A percentile compares a stretch with the other conserved stretches of the same genome.
These are phyloP conservation scores for Drosophila parvula DNA, from an alignment of 1,140 invertebrate species.

Conservation along the genomic window DNA sequence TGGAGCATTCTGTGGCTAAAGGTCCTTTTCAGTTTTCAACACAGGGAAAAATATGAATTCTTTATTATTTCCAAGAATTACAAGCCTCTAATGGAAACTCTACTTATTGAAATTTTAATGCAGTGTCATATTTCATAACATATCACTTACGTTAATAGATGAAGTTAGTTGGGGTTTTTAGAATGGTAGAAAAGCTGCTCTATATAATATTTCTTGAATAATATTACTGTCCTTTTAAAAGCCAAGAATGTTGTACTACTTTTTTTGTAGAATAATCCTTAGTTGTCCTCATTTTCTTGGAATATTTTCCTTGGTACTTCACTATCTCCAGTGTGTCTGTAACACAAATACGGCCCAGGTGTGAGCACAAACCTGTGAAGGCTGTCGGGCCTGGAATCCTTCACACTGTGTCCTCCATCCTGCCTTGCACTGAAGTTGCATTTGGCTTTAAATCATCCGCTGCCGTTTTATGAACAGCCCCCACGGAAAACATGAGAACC, in stretches of 20 bases:
- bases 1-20: neutral
- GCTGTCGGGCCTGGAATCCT: conserved; percentile 19
- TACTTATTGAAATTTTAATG: no score
- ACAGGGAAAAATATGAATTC: neutral
- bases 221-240: neutral
- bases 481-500: conserved; percentile 13
- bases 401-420: conserved; percentile 9
- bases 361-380: conserved; percentile 10
- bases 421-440: conserved; percentile 5
- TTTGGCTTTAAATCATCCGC: conserved; percentile 18
- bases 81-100: no score
- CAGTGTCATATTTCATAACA: no score
- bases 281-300: no score
- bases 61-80: no score
- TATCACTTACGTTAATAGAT: neutral
- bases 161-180: neutral
- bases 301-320: neutral
- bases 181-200: neutral
- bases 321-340: neutral
- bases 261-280: neutral
- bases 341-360: conserved; percentile 8
- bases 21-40: conserved; percentile 1
- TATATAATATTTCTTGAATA: neutral
- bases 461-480: conserved; percentile 12
- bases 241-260: neutral